Base-by-base conservation (phyloP, 2,797 vertebrate genomes). In the Pangasius sanitwongsei region DNA sequence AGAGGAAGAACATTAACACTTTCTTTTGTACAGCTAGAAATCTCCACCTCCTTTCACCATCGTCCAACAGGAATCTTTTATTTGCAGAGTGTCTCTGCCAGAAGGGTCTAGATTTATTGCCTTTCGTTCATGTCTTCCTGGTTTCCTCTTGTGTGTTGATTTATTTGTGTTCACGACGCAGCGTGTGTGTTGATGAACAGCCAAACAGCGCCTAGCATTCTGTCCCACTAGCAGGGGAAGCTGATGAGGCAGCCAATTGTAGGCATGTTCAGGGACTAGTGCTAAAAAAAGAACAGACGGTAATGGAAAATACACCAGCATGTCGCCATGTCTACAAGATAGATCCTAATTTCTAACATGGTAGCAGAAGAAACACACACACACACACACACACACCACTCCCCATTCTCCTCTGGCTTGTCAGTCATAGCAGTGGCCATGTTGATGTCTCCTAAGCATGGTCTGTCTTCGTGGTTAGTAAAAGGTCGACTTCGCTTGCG, bases 221-320 rank as follows among this genome's bases (percentile, higher is more conserved):
- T 89, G 83, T 83, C 63, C 69, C 83, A 65, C 86, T 87, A 91
- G 82, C 90, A 87, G 86, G 85, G 90, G 89, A 91, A 89, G 89
- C 90, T 92, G 91, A 92, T 89, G 90, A 92, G 87, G 86, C 75
- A 81, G 89, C 87, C 89, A 89, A 90, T 81, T 87, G 59, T 67
- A 82, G 81, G 86, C 53, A 55, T 50, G 88, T 70, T 86, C 78
- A 41, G 86, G 88, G 90, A 90, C 57, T 44, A 77, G 85, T 41
- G 84, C 85, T 75, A 85, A 89, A 90, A 88, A 72, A 87, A 44
- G 78, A 44, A 57, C 53, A 75, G 48, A 89, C 81, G 50, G 82
- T 83, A 88, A 87, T 80, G 48, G 70, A 85, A 90, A 89, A 88
- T 59, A 63, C 18, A 77, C 61, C 69, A 83, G 80, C 74, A 63